These are phyloP conservation scores for Glomeris maerens DNA, from an alignment of 1,140 invertebrate genomes.

Conservation along the genomic window DNA sequence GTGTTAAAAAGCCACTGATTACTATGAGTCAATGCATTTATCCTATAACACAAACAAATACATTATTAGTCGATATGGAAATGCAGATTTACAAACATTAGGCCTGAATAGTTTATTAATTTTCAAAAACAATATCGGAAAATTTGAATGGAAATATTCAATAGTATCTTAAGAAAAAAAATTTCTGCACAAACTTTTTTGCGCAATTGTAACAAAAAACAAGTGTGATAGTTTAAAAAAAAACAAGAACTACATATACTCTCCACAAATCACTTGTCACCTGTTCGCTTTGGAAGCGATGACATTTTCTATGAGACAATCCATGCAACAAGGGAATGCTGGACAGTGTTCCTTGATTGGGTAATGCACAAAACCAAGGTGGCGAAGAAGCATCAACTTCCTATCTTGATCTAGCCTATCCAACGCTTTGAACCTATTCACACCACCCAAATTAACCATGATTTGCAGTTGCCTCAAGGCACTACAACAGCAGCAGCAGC, in stretches of 20 bases:
- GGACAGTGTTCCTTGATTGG: slow-evolving; percentile 87
- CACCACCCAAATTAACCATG: too few species aligned
- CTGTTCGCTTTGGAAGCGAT: slow-evolving; percentile 52
- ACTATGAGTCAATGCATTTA: slow-evolving; percentile 49
- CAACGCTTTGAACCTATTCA: slow-evolving; percentile 69
- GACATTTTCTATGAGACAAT: slow-evolving; percentile 62
- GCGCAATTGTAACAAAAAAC: slow-evolving; percentile 18
- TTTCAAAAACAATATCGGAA: too few species aligned
- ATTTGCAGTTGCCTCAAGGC: too few species aligned
- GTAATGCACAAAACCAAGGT: slow-evolving; percentile 89
- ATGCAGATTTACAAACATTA: too few species aligned
- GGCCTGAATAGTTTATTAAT: too few species aligned
- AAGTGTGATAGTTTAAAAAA: slow-evolving; percentile 12
- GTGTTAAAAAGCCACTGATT: slow-evolving; percentile 48
- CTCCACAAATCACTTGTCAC: slow-evolving; percentile 23
- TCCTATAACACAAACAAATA: slow-evolving; percentile 31
- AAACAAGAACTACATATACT: not conserved
- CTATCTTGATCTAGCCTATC: slow-evolving; percentile 86
- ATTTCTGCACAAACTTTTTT: too few species aligned
- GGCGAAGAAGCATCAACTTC: slow-evolving; percentile 84
- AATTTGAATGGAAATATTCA: too few species aligned
- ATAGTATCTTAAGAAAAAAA: too few species aligned
- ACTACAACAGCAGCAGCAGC: too few species aligned
- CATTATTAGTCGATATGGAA: too few species aligned
- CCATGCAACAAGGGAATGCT: slow-evolving; percentile 76